phyloP scores from a whole-genome alignment of 2,113 vertebrate genomes.

The Sebastes fasciatus region DNA sequence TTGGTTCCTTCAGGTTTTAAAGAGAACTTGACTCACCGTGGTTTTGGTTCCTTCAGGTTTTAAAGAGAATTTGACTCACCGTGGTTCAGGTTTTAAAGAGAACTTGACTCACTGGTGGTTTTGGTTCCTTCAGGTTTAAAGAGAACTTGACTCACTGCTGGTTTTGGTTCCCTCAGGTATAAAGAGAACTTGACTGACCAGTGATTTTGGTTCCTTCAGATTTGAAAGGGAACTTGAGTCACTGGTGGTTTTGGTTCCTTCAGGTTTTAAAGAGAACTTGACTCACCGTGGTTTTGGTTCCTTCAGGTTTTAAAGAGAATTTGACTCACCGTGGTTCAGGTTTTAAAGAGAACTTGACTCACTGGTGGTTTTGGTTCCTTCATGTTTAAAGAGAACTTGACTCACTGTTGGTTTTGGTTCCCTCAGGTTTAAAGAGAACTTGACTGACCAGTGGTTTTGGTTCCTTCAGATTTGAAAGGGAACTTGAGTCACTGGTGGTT shows the following conservation, averaged over 20 bases:
- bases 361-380: not conserved
- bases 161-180: conserved; percentile 56
- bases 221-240: not conserved
- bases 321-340: too few species aligned
- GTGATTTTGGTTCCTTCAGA: too few species aligned
- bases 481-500: not conserved
- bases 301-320: conserved; percentile 5
- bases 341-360: not conserved
- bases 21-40: conserved; percentile 58
- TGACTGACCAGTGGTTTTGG: too few species aligned
- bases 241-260: not conserved
- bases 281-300: conserved; percentile 71
- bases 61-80: too few species aligned
- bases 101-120: not conserved
- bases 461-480: not conserved
- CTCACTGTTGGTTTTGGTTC: conserved; percentile 71
- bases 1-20: not conserved
- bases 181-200: too few species aligned
- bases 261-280: too few species aligned
- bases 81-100: not conserved
- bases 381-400: too few species aligned
- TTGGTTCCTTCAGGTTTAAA: not conserved
- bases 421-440: conserved; percentile 10
- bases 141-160: conserved; percentile 57
- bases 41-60: conserved; percentile 55